Conservation (phyloP, 2,113 vertebrate genomes). For the Oryctolagus cuniculus region DNA sequence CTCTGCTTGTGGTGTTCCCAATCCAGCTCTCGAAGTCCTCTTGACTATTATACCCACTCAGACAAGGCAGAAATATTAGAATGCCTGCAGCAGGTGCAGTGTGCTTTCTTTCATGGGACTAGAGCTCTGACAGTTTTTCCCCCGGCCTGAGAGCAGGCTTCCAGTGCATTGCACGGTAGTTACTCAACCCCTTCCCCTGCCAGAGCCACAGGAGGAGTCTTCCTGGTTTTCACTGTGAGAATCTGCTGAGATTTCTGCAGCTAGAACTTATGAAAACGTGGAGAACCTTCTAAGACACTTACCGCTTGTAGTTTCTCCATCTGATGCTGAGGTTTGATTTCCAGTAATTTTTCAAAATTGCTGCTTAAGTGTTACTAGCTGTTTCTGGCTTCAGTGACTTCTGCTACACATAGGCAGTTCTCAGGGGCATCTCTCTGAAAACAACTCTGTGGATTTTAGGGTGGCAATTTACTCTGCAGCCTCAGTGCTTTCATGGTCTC, state of each 20-base stretch:
- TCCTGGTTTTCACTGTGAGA: too few species aligned
- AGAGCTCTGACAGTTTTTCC: too few species aligned
- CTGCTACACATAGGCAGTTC: not conserved
- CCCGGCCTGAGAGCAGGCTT: too few species aligned
- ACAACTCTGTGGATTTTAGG: not conserved
- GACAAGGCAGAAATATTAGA: too few species aligned
- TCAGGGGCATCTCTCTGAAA: not conserved
- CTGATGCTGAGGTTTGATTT: not conserved
- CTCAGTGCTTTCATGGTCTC: not conserved
- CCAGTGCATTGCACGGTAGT: too few species aligned
- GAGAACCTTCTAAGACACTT: not conserved
- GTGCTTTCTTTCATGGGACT: too few species aligned
- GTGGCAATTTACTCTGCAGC: not conserved
- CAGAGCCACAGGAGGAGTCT: too few species aligned
- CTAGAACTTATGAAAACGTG: not conserved
- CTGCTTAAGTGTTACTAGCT: not conserved
- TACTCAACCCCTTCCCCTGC: too few species aligned
- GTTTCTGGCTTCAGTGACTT: not conserved
- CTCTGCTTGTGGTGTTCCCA: too few species aligned
- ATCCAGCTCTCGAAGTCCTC: too few species aligned
- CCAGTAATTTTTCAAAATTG: not conserved
- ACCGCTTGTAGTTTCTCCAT: not conserved
- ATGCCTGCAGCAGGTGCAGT: too few species aligned
- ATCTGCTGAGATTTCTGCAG: not conserved
- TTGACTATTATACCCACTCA: too few species aligned